phyloP scores from a whole-genome alignment of 2,797 vertebrate species.

The Hypotaenidia okinawae region DNA sequence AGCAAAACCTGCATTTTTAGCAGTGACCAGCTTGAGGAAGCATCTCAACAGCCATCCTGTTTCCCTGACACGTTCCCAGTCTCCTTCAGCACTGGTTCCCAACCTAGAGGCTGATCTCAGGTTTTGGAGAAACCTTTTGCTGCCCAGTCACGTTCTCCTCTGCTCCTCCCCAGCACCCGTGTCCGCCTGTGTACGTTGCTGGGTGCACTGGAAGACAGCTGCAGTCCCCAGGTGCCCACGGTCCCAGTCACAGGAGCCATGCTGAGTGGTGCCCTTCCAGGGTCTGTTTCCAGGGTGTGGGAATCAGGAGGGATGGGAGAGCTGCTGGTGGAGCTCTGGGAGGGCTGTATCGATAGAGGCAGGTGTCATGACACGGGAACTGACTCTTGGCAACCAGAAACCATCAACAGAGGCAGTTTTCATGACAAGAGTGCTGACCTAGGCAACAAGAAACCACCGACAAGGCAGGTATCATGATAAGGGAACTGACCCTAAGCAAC shows the following conservation, averaged over 20 bases:
- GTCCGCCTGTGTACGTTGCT: no score
- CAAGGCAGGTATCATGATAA: neutral
- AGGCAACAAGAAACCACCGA: no score
- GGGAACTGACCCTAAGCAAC: neutral
- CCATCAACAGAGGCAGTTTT: neutral
- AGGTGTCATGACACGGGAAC: neutral
- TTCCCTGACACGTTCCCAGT: neutral
- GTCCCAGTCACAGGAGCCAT: neutral
- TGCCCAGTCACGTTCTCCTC: neutral
- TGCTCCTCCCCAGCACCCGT: no score
- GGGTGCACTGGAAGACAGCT: neutral
- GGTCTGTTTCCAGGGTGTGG: no score
- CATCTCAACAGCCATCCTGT: no score
- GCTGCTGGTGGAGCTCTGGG: no score
- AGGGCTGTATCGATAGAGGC: neutral
- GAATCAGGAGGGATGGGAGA: neutral
- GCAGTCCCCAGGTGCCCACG: neutral
- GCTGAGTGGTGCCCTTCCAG: no score
- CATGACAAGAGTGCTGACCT: no score
- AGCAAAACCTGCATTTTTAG: neutral
- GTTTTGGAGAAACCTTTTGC: neutral
- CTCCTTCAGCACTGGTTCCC: neutral
- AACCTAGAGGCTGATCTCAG: fast-evolving
- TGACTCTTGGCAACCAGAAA: no score
- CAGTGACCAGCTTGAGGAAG: neutral